Evolutionary conservation across 2,113 vertebrate genomes (phyloP).

Genomic region (Corythaixoides concolor): DNA sequence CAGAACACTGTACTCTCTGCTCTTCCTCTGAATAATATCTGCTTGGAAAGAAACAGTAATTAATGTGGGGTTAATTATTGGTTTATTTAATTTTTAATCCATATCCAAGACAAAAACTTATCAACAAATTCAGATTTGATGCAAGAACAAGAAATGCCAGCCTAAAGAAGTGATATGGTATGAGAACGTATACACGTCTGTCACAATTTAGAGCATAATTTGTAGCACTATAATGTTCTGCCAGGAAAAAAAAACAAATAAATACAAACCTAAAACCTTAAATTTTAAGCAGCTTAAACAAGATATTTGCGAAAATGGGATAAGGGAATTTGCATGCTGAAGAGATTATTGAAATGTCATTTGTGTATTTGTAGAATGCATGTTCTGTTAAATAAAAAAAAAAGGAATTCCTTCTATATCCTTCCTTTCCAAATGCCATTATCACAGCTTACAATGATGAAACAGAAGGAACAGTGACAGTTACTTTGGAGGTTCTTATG

Average conservation of each 20-base stretch:
- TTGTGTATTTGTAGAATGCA: conserved; percentile 6
- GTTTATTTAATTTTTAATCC: neutral
- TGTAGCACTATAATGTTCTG: neutral
- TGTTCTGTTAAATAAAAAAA: neutral
- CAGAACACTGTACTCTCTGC: neutral
- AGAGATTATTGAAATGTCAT: conserved; percentile 14
- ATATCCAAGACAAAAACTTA: neutral
- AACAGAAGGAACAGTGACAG: neutral
- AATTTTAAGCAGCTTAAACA: conserved; percentile 40
- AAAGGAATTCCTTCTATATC: neutral
- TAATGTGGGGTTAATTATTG: neutral
- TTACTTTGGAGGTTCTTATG: neutral
- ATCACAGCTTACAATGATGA: neutral
- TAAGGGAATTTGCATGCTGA: conserved; percentile 29
- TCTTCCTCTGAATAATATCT: neutral
- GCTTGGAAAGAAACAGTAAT: neutral
- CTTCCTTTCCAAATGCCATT: neutral
- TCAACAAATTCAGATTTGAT: neutral
- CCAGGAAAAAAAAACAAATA: neutral
- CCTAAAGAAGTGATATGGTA: neutral
- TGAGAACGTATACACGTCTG: neutral
- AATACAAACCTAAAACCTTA: neutral
- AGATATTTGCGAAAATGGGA: conserved; percentile 24
- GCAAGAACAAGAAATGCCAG: neutral
- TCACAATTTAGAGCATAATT: neutral